Evolutionary conservation across 2,888 invertebrate genomes (phyloP).

Genomic region (Ischnus inquisitorius): DNA sequence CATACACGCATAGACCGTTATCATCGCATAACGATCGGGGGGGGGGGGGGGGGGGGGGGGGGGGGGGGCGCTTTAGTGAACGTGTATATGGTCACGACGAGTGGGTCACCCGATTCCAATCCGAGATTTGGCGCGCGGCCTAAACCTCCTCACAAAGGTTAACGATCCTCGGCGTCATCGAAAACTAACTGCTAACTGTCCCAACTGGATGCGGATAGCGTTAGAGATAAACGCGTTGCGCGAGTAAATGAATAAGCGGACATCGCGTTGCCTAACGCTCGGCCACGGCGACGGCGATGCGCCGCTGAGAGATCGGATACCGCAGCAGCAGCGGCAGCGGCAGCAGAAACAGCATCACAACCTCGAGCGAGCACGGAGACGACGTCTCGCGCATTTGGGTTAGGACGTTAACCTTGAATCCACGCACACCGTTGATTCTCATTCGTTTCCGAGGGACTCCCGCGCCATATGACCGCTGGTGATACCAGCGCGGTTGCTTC

Average conservation of each 20-base stretch:
- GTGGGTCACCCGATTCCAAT: conserved; percentile 83
- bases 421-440: conserved; percentile 20
- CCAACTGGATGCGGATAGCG: conserved; percentile 43
- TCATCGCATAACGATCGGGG: conserved; percentile 76
- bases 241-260: conserved; percentile 10
- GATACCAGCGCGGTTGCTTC: not conserved
- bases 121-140: conserved; percentile 83
- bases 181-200: conserved; percentile 39
- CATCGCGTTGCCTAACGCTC: not conserved
- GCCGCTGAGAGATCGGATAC: conserved; percentile 16
- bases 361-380: conserved; percentile 17
- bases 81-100: conserved; percentile 67
- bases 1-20: conserved; percentile 42
- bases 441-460: conserved; percentile 42
- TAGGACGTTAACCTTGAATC: conserved; percentile 63
- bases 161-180: conserved; percentile 81
- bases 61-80: conserved; percentile 4
- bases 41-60: too few species aligned
- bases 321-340: conserved; percentile 18
- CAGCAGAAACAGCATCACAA: conserved; percentile 14
- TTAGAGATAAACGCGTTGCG: conserved; percentile 43
- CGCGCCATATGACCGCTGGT: conserved; percentile 18
- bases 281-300: conserved; percentile 10
- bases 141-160: conserved; percentile 81
- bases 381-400: conserved; percentile 55